Percentiles rank a stretch among this genome's conserved stretches.
phyloP scores from a whole-genome alignment of 2,113 vertebrate genomes.

The Nesogale talazaci region DNA sequence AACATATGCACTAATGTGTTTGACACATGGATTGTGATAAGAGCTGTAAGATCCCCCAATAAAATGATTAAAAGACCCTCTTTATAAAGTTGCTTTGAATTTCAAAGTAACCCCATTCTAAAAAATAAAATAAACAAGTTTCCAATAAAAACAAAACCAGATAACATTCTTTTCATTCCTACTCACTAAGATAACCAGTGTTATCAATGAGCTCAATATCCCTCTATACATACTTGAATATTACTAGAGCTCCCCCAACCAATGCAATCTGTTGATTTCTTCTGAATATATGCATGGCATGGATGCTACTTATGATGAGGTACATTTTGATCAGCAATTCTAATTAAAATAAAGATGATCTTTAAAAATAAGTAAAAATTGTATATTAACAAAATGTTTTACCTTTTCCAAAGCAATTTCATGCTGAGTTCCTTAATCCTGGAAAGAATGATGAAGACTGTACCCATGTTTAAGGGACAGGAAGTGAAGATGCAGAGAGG shows the following conservation, averaged over 20 bases:
- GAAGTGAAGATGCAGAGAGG: not conserved
- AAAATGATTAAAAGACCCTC: too few relatives aligned
- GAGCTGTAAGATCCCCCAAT: too few relatives aligned
- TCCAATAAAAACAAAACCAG: not conserved
- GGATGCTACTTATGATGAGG: slow-evolving; percentile 7
- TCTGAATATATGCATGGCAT: slow-evolving; percentile 12
- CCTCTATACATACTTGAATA: not conserved
- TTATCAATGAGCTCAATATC: not conserved
- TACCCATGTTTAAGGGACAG: not conserved
- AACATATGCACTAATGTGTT: too few relatives aligned
- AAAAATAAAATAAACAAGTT: too few relatives aligned
- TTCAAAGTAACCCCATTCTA: not conserved
- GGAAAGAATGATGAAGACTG: not conserved
- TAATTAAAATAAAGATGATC: slow-evolving; percentile 29
- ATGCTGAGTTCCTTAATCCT: not conserved
- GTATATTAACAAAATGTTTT: not conserved
- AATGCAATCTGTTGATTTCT: not conserved
- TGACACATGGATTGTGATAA: too few relatives aligned
- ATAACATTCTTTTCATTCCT: not conserved
- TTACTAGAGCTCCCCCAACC: not conserved
- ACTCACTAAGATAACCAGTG: not conserved
- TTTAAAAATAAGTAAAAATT: not conserved
- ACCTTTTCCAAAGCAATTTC: not conserved
- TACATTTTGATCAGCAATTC: not conserved
- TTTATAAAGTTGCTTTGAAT: slow-evolving; percentile 39